A percentile compares a stretch with the other conserved stretches of the same genome.
These are phyloP conservation scores for Limnothrissa miodon DNA, from an alignment of 2,113 vertebrate species.

Conservation along the genomic window DNA sequence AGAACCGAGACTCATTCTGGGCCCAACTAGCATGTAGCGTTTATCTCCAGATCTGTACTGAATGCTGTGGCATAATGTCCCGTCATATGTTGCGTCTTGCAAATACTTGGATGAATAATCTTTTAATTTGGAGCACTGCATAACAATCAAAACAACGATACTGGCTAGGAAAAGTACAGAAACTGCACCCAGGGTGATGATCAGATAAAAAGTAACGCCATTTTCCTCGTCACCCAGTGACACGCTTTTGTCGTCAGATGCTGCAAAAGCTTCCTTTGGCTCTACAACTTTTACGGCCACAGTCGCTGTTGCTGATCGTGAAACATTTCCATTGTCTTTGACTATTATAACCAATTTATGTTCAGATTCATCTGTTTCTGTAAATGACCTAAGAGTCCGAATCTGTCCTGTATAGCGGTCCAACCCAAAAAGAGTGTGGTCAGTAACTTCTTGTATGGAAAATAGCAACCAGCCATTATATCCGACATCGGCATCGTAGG, in stretches of 20 bases:
- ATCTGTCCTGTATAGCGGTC: constrained; percentile 55
- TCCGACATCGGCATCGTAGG: constrained; percentile 52
- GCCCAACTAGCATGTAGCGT: constrained; percentile 53
- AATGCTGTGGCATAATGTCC: constrained; percentile 54
- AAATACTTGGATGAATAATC: constrained; percentile 46
- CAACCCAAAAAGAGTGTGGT: constrained; percentile 52
- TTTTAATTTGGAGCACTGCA: constrained; percentile 53
- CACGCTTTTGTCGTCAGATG: constrained; percentile 32
- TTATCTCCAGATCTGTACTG: constrained; percentile 59
- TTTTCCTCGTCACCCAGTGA: constrained; percentile 40
- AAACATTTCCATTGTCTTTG: constrained; percentile 52
- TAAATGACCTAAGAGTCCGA: constrained; percentile 44
- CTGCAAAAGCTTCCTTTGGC: constrained; percentile 46
- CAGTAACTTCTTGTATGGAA: constrained; percentile 50
- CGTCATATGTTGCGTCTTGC: constrained; percentile 43
- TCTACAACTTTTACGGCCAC: constrained; percentile 46
- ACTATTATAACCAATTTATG: constrained; percentile 52
- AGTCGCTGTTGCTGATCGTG: constrained; percentile 47
- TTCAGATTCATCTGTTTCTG: constrained; percentile 49
- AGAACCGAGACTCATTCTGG: constrained; percentile 53
- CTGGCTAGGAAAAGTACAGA: constrained; percentile 52
- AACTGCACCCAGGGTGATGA: constrained; percentile 49
- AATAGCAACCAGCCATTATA: constrained; percentile 54
- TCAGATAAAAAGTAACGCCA: constrained; percentile 53
- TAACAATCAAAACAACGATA: constrained; percentile 49